These are phyloP conservation scores for Botia almorhae DNA, from an alignment of 2,797 vertebrate genomes.

Conservation along the genomic window DNA sequence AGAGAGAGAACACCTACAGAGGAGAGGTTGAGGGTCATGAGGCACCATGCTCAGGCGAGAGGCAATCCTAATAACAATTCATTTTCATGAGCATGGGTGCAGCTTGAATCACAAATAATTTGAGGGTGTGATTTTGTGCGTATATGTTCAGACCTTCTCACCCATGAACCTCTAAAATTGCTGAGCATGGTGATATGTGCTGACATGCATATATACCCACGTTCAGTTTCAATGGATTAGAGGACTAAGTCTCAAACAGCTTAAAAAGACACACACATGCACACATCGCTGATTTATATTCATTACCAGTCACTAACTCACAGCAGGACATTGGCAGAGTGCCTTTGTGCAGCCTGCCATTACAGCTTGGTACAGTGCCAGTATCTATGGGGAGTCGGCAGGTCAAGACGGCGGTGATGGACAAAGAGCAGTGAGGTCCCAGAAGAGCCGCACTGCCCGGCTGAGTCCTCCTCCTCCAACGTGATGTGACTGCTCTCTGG, in stretches of 20 bases:
- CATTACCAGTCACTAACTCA: slow-evolving; percentile 60
- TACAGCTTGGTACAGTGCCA: slow-evolving; percentile 61
- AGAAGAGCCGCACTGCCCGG: slow-evolving; percentile 43
- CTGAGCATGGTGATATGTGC: slow-evolving; percentile 30
- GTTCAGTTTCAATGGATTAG: slow-evolving; percentile 56
- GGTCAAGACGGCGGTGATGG: slow-evolving; percentile 63
- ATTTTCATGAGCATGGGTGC: slow-evolving; percentile 1
- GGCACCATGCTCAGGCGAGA: background rate
- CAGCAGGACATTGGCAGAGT: slow-evolving; percentile 61
- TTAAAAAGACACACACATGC: slow-evolving; percentile 48
- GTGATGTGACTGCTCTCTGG: slow-evolving; percentile 54
- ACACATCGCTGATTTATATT: slow-evolving; percentile 61
- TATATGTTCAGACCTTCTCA: slow-evolving; percentile 33
- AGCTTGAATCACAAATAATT: slow-evolving; percentile 21
- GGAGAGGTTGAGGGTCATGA: background rate
- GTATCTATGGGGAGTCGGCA: slow-evolving; percentile 59
- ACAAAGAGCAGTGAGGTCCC: slow-evolving; percentile 57
- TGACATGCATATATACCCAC: slow-evolving; percentile 49
- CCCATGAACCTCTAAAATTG: slow-evolving; percentile 39
- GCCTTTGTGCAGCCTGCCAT: slow-evolving; percentile 62
- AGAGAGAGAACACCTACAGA: background rate
- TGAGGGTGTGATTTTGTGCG: background rate
- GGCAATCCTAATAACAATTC: slow-evolving; percentile 4
- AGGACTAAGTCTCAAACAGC: slow-evolving; percentile 54
- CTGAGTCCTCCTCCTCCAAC: slow-evolving; percentile 44